A percentile compares a stretch with the other conserved stretches of the same genome.
Conservation (phyloP, 2,113 vertebrate species). For the Lethenteron reissneri region DNA sequence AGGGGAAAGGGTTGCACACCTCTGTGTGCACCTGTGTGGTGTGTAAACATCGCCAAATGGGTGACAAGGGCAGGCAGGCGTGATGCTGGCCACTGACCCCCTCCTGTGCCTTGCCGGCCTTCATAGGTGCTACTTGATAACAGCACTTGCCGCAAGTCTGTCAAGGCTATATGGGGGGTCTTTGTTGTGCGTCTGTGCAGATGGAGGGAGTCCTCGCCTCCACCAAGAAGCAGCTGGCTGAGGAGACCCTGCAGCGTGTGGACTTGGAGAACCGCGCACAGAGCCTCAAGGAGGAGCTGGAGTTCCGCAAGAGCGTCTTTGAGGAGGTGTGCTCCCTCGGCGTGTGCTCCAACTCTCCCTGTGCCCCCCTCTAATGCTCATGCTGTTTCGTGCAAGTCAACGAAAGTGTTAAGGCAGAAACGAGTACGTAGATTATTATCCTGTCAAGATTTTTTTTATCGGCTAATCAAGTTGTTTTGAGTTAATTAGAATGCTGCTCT, state of each 20-base stretch:
- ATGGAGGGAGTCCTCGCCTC: slow-evolving; percentile 60
- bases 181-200: slow-evolving; percentile 18
- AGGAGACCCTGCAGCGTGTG: slow-evolving; percentile 70
- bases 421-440: not conserved
- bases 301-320: slow-evolving; percentile 77
- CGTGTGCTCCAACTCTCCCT: too few relatives aligned
- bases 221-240: slow-evolving; percentile 72
- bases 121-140: too few relatives aligned
- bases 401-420: not conserved
- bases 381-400: not conserved
- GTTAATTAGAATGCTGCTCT: too few relatives aligned
- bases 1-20: too few relatives aligned
- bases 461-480: too few relatives aligned
- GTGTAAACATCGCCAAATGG: too few relatives aligned
- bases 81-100: too few relatives aligned
- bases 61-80: too few relatives aligned
- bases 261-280: slow-evolving; percentile 88
- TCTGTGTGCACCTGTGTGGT: too few relatives aligned
- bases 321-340: slow-evolving; percentile 41
- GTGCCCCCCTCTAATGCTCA: not conserved
- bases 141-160: too few relatives aligned
- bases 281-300: slow-evolving; percentile 65
- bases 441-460: not conserved
- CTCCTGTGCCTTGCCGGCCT: too few relatives aligned
- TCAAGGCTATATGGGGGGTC: too few relatives aligned